Evolutionary conservation across 1,140 invertebrate genomes (phyloP).

Genomic region (Brachionus paranguensis): DNA sequence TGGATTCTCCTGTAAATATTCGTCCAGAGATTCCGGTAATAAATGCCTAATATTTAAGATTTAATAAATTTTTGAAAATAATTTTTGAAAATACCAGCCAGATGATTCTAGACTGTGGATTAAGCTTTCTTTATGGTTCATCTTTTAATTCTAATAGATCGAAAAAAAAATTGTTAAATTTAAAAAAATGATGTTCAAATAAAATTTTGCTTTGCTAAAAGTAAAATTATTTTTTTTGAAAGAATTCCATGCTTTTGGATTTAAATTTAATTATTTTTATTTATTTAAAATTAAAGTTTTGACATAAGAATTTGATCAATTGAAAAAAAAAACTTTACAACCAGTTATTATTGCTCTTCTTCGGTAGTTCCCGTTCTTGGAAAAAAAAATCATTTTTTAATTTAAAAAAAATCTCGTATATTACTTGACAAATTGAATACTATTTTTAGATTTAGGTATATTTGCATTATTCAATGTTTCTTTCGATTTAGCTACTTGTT

Average conservation of each 20-base stretch:
- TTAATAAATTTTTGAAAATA: not conserved
- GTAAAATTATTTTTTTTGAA: not conserved
- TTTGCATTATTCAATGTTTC: not conserved
- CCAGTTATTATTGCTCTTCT: conserved; percentile 8
- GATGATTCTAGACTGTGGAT: not conserved
- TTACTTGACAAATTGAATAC: conserved; percentile 34
- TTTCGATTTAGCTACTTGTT: not conserved
- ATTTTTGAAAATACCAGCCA: not conserved
- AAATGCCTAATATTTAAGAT: not conserved
- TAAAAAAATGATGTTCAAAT: not conserved
- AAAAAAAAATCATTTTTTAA: not conserved
- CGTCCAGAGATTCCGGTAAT: not conserved
- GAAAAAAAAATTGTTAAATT: not conserved
- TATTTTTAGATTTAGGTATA: not conserved
- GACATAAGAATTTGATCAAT: not conserved
- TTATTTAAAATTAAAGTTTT: not conserved
- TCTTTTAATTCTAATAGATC: not conserved
- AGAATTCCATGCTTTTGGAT: not conserved
- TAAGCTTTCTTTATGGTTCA: not conserved
- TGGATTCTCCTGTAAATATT: not conserved
- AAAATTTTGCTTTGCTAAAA: conserved; percentile 15
- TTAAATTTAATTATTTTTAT: not conserved
- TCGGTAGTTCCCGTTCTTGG: not conserved
- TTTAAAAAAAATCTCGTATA: not conserved
- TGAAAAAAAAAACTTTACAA: not conserved